phyloP scores from a whole-genome alignment of 2,888 invertebrate species.

The Halocaridina rubra region DNA sequence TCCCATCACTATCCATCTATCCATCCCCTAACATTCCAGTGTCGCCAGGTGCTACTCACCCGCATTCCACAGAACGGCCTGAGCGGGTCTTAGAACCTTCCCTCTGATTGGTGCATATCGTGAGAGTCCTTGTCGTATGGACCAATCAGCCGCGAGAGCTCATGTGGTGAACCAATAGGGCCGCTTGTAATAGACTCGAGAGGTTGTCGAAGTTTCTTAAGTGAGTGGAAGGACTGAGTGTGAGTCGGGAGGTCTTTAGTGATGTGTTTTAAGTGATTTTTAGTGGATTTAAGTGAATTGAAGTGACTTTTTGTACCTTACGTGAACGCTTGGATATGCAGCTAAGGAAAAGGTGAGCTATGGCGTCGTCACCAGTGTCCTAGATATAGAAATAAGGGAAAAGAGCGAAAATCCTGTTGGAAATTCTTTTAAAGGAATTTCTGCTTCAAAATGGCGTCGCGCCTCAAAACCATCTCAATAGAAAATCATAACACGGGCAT shows the following conservation, averaged over 20 bases:
- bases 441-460: conserved; percentile 38
- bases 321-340: background rate
- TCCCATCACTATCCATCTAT: background rate
- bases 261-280: background rate
- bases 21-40: background rate
- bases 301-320: background rate
- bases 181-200: background rate
- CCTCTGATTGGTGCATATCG: background rate
- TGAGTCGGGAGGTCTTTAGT: background rate
- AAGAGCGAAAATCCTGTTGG: conserved; percentile 4
- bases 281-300: background rate
- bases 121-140: background rate
- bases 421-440: conserved; percentile 19
- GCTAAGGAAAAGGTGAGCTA: background rate
- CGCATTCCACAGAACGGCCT: background rate
- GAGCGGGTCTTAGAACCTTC: background rate
- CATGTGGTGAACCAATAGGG: background rate
- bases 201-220: background rate
- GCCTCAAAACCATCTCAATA: background rate
- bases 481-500: background rate
- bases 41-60: background rate
- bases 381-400: background rate
- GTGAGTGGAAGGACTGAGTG: background rate
- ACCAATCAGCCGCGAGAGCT: background rate
- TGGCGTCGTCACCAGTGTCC: background rate